phyloP scores from a whole-genome alignment of 2,888 invertebrate species.

The Agriotes lineatus region DNA sequence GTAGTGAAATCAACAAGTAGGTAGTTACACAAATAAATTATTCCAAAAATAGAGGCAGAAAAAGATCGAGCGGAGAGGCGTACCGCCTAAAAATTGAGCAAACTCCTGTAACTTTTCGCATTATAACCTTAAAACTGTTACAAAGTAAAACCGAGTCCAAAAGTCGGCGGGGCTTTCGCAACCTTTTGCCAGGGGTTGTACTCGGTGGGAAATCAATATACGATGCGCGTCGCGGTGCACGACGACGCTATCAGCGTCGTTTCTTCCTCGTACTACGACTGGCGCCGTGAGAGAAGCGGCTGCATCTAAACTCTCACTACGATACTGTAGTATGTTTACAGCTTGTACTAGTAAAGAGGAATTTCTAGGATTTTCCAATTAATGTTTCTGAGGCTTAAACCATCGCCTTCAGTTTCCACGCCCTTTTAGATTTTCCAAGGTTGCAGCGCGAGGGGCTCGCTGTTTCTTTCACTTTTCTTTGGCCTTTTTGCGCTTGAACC shows the following conservation, averaged over 20 bases:
- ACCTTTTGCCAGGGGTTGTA: constrained; percentile 49
- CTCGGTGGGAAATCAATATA: constrained; percentile 53
- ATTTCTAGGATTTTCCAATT: neutral
- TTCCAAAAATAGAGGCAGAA: constrained; percentile 30
- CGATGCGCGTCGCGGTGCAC: constrained; percentile 48
- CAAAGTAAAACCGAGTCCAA: constrained; percentile 48
- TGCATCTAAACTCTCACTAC: constrained; percentile 10
- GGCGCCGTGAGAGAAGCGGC: constrained; percentile 19
- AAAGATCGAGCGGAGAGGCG: constrained; percentile 34
- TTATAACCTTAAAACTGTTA: constrained; percentile 49
- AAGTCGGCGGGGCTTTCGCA: constrained; percentile 42
- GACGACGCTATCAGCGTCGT: constrained; percentile 37
- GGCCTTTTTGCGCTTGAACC: no score
- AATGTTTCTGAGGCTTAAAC: no score
- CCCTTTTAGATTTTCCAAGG: neutral
- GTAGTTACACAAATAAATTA: constrained; percentile 43
- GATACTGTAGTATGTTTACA: constrained; percentile 11
- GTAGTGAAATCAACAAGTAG: constrained; percentile 43
- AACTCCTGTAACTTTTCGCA: constrained; percentile 48
- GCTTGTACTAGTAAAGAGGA: neutral
- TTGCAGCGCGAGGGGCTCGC: no score
- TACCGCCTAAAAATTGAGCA: constrained; percentile 40
- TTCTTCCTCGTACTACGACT: constrained; percentile 35
- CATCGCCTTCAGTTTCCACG: no score
- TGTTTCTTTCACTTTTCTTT: no score